phyloP scores from a whole-genome alignment of 2,888 invertebrate species.

The Argynnis bischoffii region DNA sequence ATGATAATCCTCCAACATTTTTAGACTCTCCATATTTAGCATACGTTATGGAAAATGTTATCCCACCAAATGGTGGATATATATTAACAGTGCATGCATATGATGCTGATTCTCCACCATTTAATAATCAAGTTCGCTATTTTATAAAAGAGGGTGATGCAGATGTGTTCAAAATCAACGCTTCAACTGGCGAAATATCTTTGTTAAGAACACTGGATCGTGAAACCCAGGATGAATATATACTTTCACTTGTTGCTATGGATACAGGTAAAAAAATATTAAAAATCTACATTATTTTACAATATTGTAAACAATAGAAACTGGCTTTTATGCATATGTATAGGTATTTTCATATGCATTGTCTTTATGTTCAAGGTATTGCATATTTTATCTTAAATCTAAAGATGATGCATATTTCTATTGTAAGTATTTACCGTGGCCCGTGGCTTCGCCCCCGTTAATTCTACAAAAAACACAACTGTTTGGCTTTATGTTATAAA shows the following conservation, averaged over 20 bases:
- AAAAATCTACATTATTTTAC: background rate
- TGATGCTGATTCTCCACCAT: conserved; percentile 95
- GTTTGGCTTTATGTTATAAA: too few species aligned
- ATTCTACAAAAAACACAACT: too few species aligned
- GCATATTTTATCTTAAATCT: too few species aligned
- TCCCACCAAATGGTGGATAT: conserved; percentile 90
- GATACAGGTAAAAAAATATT: conserved; percentile 88
- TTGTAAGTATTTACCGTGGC: too few species aligned
- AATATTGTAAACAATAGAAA: too few species aligned
- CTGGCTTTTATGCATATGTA: too few species aligned
- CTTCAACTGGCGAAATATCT: conserved; percentile 94
- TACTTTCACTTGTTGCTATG: conserved; percentile 94
- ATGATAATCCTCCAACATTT: conserved; percentile 96
- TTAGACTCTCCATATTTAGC: conserved; percentile 97
- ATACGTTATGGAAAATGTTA: conserved; percentile 95
- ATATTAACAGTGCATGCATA: conserved; percentile 92
- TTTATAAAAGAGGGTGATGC: conserved; percentile 96
- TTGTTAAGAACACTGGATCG: conserved; percentile 91
- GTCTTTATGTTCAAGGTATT: too few species aligned
- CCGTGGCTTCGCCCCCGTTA: too few species aligned
- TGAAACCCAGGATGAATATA: conserved; percentile 92
- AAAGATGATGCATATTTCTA: too few species aligned
- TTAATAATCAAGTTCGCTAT: conserved; percentile 95
- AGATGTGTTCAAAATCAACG: conserved; percentile 95
- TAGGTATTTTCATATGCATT: too few species aligned